These are phyloP conservation scores for Leucania comma DNA, from an alignment of 2,888 invertebrate genomes.

Conservation along the genomic window DNA sequence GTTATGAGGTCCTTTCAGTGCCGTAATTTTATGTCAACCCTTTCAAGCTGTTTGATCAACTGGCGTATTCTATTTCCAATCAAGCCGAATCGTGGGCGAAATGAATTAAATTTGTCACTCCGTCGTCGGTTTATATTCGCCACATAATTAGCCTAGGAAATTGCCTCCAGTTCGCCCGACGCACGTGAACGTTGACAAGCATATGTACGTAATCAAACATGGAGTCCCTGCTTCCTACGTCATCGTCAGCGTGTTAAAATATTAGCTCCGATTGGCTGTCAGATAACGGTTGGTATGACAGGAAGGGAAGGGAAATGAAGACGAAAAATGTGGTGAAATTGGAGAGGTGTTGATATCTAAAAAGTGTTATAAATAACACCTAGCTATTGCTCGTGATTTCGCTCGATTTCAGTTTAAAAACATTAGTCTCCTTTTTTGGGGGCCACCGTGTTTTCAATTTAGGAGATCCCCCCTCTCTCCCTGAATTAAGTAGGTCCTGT, in stretches of 20 bases:
- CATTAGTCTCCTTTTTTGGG: too few relatives aligned
- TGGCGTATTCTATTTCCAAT: conserved; percentile 51
- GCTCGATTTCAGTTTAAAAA: too few relatives aligned
- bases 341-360: neutral
- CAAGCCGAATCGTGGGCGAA: conserved; percentile 59
- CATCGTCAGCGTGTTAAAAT: conserved; percentile 40
- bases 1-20: conserved; percentile 29
- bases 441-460: too few relatives aligned
- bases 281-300: conserved; percentile 20
- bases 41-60: conserved; percentile 44
- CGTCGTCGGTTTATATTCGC: conserved; percentile 81
- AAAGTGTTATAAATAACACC: neutral
- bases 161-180: conserved; percentile 74
- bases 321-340: conserved; percentile 7
- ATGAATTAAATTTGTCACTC: conserved; percentile 79
- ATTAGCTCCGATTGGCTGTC: conserved; percentile 50
- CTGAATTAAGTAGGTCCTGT: too few relatives aligned
- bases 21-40: conserved; percentile 37
- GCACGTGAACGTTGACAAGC: conserved; percentile 64
- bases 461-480: too few relatives aligned
- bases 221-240: conserved; percentile 26
- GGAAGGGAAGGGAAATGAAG: neutral
- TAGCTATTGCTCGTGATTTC: neutral
- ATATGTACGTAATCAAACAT: conserved; percentile 60
- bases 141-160: conserved; percentile 87